phyloP scores from a whole-genome alignment of 2,113 vertebrate species.

The Paracanthobrama guichenoti region DNA sequence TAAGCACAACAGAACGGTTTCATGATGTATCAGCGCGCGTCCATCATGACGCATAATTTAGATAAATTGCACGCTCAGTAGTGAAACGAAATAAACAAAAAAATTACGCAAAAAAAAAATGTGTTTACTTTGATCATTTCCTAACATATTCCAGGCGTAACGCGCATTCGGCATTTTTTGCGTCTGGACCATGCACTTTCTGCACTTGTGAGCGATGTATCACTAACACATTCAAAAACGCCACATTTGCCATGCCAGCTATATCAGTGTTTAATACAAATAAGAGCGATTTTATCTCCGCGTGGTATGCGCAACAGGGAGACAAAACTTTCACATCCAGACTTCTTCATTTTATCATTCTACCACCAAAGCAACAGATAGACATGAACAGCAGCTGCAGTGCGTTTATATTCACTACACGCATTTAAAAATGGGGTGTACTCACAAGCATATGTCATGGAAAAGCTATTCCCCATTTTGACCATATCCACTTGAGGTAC shows the following conservation, averaged over 20 bases:
- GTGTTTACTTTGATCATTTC: neutral
- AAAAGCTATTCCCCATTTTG: constrained; percentile 97
- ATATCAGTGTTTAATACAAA: neutral
- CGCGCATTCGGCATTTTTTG: neutral
- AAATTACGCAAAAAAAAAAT: neutral
- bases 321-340: constrained; percentile 30
- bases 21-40: neutral
- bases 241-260: neutral
- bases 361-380: constrained; percentile 19
- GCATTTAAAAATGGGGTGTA: constrained; percentile 59
- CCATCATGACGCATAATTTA: constrained; percentile 11
- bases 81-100: neutral
- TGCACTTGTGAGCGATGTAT: neutral
- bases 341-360: constrained; percentile 4
- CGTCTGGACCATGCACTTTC: neutral
- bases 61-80: neutral
- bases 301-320: constrained; percentile 41
- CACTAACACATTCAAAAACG: neutral
- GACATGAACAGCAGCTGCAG: neutral
- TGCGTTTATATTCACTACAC: neutral
- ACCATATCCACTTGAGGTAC: constrained; percentile 99
- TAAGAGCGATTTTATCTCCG: neutral
- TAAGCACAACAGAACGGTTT: neutral
- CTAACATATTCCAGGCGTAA: neutral
- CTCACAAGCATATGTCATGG: constrained; percentile 99